These are phyloP conservation scores for Erpornis zantholeuca DNA, from an alignment of 2,113 vertebrate genomes.

Conservation along the genomic window DNA sequence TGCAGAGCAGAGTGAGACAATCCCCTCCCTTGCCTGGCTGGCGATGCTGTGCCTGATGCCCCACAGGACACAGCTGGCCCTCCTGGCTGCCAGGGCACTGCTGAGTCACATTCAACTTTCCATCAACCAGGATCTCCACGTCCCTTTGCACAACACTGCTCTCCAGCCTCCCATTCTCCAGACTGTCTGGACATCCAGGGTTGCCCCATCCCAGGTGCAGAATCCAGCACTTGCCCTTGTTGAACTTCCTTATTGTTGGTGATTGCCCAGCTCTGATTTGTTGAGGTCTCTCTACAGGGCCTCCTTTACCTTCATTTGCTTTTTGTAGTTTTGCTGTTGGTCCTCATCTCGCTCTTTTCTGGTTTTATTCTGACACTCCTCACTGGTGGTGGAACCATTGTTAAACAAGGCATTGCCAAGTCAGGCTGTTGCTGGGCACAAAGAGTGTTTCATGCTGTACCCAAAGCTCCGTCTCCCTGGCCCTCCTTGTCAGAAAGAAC, in stretches of 20 bases:
- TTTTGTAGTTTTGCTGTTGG: neutral
- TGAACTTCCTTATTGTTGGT: neutral
- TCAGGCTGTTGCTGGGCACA: neutral
- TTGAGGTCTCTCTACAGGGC: neutral
- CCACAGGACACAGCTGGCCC: too few species aligned
- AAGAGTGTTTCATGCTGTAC: neutral
- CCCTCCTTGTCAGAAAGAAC: neutral
- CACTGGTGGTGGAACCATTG: fast-evolving
- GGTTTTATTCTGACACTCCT: neutral
- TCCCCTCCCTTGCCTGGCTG: too few species aligned
- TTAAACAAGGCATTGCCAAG: neutral
- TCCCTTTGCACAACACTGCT: neutral
- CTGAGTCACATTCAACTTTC: neutral
- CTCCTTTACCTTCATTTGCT: neutral
- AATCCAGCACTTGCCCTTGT: neutral
- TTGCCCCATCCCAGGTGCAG: neutral
- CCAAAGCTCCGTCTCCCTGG: neutral
- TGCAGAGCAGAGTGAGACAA: neutral
- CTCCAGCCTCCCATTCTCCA: neutral
- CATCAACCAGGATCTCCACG: neutral
- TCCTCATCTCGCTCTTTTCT: fast-evolving
- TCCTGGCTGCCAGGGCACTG: neutral
- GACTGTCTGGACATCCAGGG: fast-evolving
- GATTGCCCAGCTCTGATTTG: neutral
- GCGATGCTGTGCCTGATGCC: too few species aligned